A percentile compares a stretch with the other conserved stretches of the same genome.
phyloP scores from a whole-genome alignment of 2,113 vertebrate species.

The Sitta europaea region DNA sequence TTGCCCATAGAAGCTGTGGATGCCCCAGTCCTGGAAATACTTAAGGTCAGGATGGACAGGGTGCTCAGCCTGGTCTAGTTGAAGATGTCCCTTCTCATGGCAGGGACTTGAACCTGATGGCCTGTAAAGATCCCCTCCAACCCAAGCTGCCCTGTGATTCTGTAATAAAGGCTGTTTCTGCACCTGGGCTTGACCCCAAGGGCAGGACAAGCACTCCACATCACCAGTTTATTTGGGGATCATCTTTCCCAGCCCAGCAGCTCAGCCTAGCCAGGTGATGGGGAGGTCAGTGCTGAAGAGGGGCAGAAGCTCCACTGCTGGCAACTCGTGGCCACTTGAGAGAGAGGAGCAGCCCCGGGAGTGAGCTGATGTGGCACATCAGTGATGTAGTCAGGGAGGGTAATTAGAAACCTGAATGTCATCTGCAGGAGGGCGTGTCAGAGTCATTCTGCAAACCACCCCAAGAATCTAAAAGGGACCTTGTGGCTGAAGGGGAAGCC shows the following conservation, averaged over 20 bases:
- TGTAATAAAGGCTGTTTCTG: not conserved
- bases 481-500: slow-evolving; percentile 38
- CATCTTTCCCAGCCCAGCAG: not conserved
- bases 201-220: not conserved
- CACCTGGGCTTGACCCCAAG: not conserved
- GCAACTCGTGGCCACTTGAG: accelerated
- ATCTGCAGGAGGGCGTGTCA: not conserved
- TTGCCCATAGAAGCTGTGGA: not conserved
- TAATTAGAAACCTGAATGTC: not conserved
- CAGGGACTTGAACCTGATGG: not conserved
- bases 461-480: not conserved
- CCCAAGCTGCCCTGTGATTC: not conserved
- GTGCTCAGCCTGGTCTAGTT: not conserved
- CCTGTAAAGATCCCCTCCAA: not conserved
- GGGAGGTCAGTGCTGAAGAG: not conserved
- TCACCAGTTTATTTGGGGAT: not conserved
- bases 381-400: not conserved
- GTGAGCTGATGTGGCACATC: not conserved
- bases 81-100: not conserved
- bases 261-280: not conserved
- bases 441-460: not conserved
- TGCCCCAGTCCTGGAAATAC: not conserved
- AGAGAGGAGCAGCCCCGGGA: accelerated
- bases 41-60: not conserved
- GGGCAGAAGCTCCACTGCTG: not conserved